These are phyloP conservation scores for Lota lota DNA, from an alignment of 2,113 vertebrate genomes.

Conservation along the genomic window DNA sequence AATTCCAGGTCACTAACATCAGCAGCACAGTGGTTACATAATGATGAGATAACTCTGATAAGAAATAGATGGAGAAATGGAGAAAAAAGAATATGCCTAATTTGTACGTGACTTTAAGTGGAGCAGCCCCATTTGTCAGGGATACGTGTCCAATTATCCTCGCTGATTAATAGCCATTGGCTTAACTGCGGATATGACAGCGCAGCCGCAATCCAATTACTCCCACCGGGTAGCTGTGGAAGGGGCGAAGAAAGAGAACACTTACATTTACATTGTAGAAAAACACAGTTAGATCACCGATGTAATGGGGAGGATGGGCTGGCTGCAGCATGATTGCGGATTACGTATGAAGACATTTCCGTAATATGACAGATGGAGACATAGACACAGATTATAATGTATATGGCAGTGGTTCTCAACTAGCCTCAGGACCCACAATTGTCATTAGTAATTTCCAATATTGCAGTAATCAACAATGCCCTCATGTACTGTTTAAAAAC, in stretches of 20 bases:
- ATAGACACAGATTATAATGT: too few species aligned
- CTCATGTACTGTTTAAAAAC: too few species aligned
- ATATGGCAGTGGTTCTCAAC: too few species aligned
- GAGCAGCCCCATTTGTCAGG: constrained; percentile 64
- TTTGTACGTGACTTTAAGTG: constrained; percentile 67
- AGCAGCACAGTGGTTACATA: constrained; percentile 40
- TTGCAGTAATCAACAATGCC: too few species aligned
- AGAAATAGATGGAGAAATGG: constrained; percentile 50
- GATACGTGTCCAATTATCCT: constrained; percentile 69
- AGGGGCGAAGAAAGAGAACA: constrained; percentile 54
- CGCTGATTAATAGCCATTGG: constrained; percentile 70
- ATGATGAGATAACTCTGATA: constrained; percentile 55
- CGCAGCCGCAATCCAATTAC: constrained; percentile 68
- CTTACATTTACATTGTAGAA: constrained; percentile 32
- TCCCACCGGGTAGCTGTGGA: constrained; percentile 25
- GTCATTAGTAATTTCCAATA: too few species aligned
- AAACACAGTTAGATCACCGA: constrained; percentile 33
- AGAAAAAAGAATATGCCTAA: constrained; percentile 49
- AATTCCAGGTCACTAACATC: constrained; percentile 27
- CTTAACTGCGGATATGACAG: constrained; percentile 53
- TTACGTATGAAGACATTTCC: too few species aligned
- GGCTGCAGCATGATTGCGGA: too few species aligned
- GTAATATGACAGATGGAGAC: too few species aligned
- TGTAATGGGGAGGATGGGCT: too few species aligned
- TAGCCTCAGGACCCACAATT: too few species aligned